Evolutionary conservation across 2,113 vertebrate genomes (phyloP).

Genomic region (Tor tambroides): DNA sequence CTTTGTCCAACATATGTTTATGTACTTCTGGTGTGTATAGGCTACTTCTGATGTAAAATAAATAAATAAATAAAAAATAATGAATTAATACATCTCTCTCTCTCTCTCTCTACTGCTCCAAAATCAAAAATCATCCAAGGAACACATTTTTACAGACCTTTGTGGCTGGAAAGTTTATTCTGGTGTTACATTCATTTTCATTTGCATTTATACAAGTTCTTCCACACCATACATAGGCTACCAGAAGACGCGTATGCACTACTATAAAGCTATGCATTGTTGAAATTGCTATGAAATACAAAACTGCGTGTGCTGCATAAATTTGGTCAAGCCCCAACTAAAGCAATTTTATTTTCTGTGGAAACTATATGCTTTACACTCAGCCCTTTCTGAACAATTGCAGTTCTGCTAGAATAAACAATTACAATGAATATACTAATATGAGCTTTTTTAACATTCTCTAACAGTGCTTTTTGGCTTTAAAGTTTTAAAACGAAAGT

Average conservation of each 20-base stretch:
- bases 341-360: neutral
- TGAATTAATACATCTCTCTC: too few species aligned
- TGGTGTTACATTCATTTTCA: neutral
- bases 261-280: neutral
- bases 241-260: neutral
- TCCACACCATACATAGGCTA: neutral
- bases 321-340: neutral
- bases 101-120: too few species aligned
- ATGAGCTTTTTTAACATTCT: neutral
- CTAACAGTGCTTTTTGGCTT: neutral
- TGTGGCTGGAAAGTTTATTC: neutral
- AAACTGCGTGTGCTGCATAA: neutral
- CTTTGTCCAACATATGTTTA: neutral
- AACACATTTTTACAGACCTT: neutral
- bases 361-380: neutral
- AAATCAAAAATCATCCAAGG: neutral
- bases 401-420: neutral
- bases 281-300: neutral
- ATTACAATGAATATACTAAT: neutral
- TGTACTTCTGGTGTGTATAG: too few species aligned
- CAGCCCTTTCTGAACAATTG: neutral
- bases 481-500: constrained; percentile 37
- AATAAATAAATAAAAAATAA: too few species aligned
- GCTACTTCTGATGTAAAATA: too few species aligned
- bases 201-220: neutral